Evolutionary conservation across 2,888 invertebrate genomes (phyloP), one percentile per base, ranked within the genome.

Genomic region (Philhelius pedissequus): DNA sequence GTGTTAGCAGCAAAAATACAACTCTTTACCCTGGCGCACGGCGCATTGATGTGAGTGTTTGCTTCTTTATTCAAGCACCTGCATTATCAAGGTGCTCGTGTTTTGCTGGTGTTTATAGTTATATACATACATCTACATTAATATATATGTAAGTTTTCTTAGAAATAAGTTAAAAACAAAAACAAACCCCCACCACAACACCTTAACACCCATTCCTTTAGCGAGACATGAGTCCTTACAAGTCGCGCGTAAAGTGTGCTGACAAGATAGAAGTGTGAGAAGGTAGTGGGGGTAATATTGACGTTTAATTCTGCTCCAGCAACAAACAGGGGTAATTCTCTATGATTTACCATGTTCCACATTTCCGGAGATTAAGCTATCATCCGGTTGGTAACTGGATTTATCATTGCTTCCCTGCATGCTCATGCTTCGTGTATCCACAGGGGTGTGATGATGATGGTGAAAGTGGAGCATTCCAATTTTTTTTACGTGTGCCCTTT

Each of bases 321-420:
- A 84, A 66, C 74, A 80, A 84, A 75, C 83, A 84, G 75, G 83
- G 83, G 79, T 84, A 84, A 84, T 84, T 84, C 80, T 52, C 66
- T 80, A 84, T 84, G 83, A 84, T 84, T 84, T 84, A 79, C 75
- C 83, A 79, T 84, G 83, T 84, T 80, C 83, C 83, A 84, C 83
- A 84, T 84, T 84, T 84, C 83, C 83, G 79, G 83, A 80, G 83
- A 84, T 84, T 84, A 84, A 84, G 79, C 83, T 84, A 84, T 84
- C 83, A 84, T 84, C 83, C 83, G 83, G 79, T 80, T 80, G 70
- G 83, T 79, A 80, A 84, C 83, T 75, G 79, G 83, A 80, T 84
- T 84, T 84, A 80, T 80, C 80, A 84, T 79, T 75, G 75, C 79
- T 75, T 40, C 45, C 62, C 73, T 68, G 52, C 62, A 54, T 15